Evolutionary conservation across 2,797 vertebrate genomes (phyloP).

Genomic region (Scomberomorus guttatus): DNA sequence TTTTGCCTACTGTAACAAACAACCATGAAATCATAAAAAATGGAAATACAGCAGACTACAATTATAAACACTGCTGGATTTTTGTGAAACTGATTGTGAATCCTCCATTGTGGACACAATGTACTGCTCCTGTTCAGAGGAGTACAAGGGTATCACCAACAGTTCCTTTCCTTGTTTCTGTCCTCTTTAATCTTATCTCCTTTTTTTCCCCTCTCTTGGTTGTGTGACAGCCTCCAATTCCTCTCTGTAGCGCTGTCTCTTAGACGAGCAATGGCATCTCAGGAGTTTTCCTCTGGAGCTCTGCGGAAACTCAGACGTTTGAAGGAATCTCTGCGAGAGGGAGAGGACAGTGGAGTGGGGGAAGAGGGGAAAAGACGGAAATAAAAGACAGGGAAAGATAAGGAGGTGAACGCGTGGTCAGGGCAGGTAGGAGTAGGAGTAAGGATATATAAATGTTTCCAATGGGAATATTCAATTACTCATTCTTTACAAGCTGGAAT

Average conservation of each 20-base stretch:
- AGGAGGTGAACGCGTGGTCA: conserved; percentile 12
- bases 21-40: conserved; percentile 44
- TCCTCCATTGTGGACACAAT: conserved; percentile 34
- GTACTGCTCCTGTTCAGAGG: conserved; percentile 22
- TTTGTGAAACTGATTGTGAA: conserved; percentile 40
- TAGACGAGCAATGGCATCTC: conserved; percentile 66
- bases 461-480: not conserved
- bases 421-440: conserved; percentile 10
- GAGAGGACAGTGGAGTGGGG: conserved; percentile 33
- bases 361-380: not conserved
- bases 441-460: conserved; percentile 9
- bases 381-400: conserved; percentile 12
- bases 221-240: conserved; percentile 60
- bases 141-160: conserved; percentile 37
- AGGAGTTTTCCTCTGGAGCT: conserved; percentile 85
- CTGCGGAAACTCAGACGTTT: conserved; percentile 87
- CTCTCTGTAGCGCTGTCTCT: conserved; percentile 41
- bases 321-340: conserved; percentile 84
- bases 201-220: conserved; percentile 27
- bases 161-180: conserved; percentile 36
- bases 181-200: conserved; percentile 46
- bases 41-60: conserved; percentile 39
- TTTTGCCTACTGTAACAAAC: conserved; percentile 46
- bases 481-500: not conserved
- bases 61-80: conserved; percentile 45